Base-by-base conservation (phyloP, 2,113 vertebrate species). In the Lonchura striata region DNA sequence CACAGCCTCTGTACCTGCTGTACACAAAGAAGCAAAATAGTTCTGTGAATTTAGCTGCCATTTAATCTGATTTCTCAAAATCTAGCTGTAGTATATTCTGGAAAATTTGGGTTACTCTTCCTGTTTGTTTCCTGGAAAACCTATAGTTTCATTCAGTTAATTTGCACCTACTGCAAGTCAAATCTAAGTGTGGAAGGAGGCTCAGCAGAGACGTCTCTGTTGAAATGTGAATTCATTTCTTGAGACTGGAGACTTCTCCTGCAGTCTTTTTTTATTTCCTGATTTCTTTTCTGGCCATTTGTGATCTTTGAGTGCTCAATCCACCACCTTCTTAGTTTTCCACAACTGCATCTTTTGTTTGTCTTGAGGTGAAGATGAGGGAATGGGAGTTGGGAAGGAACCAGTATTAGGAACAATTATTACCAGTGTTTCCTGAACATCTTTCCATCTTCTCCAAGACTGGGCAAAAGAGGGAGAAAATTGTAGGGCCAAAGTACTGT, bases 101-200 rank as follows among this genome's bases (percentile, higher is more conserved):
- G 79, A 92, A 94, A 76, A 93, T 66, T 77, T 37, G 44, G n/a
- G 79, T 86, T 20, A 56, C 25, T 88, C 90, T 92, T 96, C 91
- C 82, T 95, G 82, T 94, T 95, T 91, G 84, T 86, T 93, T 90
- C 89, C 87, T 92, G 81, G 81, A 94, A 94, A 94, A 92, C 18
- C 14, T 33, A 4, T 24, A 23, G 64, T 80, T 96, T 88, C 35
- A 42, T 23, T 79, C 66, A 23, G 75, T 79, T 56, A 19, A 49
- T 37, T 79, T 79, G 13, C 44, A 75, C 35, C 54, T 46, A 2
- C 37, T 66, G 23, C 71, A 59, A 42, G 41, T 82, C 80, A 50
- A 86, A 13, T 66, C 15, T 60, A 46, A 47, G 47, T 39, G 16
- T 5, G 72, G 77, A 57, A 60, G 3, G n/a, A 70, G 31, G 15